Evolutionary conservation across 2,113 vertebrate genomes (phyloP).

Genomic region (Callocephalon fimbriatum): DNA sequence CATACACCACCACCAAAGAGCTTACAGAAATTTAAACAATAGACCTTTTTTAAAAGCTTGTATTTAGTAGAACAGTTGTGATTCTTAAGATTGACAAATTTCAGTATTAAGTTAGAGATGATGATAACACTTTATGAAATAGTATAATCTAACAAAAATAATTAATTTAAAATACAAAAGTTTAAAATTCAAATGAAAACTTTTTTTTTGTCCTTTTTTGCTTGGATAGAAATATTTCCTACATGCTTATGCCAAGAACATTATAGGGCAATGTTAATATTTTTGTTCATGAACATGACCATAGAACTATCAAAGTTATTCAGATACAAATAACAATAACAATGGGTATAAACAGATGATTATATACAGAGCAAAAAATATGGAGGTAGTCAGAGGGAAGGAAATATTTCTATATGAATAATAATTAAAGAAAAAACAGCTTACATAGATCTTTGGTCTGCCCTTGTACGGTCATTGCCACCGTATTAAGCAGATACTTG

Average conservation of each 20-base stretch:
- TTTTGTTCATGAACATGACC: neutral
- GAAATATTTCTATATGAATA: neutral
- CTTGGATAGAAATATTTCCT: neutral
- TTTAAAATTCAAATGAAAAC: neutral
- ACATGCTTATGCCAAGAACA: neutral
- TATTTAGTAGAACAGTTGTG: neutral
- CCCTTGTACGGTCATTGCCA: neutral
- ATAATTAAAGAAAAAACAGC: neutral
- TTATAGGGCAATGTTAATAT: neutral
- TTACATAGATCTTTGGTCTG: neutral
- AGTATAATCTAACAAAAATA: neutral
- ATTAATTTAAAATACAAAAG: neutral
- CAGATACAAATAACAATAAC: neutral
- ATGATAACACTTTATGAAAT: neutral
- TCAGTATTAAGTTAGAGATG: neutral
- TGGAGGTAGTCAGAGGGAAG: neutral
- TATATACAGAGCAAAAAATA: neutral
- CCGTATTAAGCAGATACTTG: neutral
- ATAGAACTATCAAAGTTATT: neutral
- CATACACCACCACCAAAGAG: neutral
- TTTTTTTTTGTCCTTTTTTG: neutral
- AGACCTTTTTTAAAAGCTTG: neutral
- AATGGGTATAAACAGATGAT: neutral
- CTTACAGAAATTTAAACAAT: neutral
- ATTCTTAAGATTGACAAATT: neutral